Conservation (phyloP, 1,140 invertebrate species). For the Coboldia fuscipes region DNA sequence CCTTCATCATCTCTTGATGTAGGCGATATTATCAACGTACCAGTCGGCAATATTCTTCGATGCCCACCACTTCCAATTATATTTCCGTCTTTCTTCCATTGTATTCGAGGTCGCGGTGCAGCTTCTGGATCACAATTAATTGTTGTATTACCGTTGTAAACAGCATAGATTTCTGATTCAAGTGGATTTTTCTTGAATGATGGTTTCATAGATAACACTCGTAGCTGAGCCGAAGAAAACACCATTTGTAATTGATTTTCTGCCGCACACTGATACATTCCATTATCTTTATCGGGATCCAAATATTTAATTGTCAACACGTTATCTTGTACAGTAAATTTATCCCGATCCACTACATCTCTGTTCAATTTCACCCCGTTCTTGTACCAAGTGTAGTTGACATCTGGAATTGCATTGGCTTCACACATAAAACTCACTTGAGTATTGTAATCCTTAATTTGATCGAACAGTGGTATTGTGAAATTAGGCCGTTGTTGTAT, state of each 20-base stretch:
- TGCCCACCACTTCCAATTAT: conserved; percentile 56
- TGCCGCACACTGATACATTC: conserved; percentile 92
- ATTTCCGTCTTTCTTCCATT: conserved; percentile 81
- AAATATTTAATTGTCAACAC: conserved; percentile 62
- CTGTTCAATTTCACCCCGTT: conserved; percentile 54
- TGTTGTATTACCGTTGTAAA: conserved; percentile 77
- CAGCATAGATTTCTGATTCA: conserved; percentile 71
- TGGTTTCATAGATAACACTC: conserved; percentile 69
- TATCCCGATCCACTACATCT: conserved; percentile 43
- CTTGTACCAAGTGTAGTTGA: conserved; percentile 80
- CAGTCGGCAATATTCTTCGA: conserved; percentile 56
- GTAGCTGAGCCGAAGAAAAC: conserved; percentile 73
- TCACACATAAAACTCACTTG: conserved; percentile 85
- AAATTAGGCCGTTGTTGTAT: conserved; percentile 87
- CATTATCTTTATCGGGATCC: conserved; percentile 59
- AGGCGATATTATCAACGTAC: conserved; percentile 69
- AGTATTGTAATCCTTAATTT: conserved; percentile 68
- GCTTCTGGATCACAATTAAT: conserved; percentile 86
- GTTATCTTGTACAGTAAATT: conserved; percentile 70
- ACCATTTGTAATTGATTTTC: conserved; percentile 68
- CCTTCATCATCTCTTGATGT: conserved; percentile 72
- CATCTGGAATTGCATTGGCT: conserved; percentile 86
- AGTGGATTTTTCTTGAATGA: conserved; percentile 79
- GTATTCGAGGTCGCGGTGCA: conserved; percentile 69
- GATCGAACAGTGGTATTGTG: conserved; percentile 70